Evolutionary conservation across 2,113 vertebrate species (phyloP), one percentile per base, ranked within the genome.

Genomic region (Siphamia tubifer): DNA sequence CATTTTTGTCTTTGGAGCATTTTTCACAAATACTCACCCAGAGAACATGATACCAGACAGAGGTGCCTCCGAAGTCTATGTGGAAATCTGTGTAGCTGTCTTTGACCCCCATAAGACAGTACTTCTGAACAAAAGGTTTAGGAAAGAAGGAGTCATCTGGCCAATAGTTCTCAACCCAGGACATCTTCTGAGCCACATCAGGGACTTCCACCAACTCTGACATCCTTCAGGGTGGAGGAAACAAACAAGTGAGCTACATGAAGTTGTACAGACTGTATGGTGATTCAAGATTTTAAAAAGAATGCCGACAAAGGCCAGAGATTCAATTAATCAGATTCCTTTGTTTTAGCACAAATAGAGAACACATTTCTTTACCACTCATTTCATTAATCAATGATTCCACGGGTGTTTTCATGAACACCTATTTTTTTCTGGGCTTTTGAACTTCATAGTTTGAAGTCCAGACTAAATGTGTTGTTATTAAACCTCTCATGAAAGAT

Each of bases 121-220:
- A 99, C 90, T 99, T 99, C 90, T 99, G 97, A 86, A 99, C 98
- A 84, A 98, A 99, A 47, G 98, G 98, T 77, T 98, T 99, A 58
- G 98, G 97, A 86, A 98, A 99, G 83, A 98, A 95, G 49, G 97
- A 98, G 84, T 99, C 97, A 35, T 98, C 96, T 1, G 98, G 97
- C 98, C 98, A 99, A 68, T 99, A 99, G 86, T 99, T 99, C 92
- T 99, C 98, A 19, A 99, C 98, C 98, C 98, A 99, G 3, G 98
- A 99, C 91, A 99, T 96, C 82, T 96, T 97, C 92, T 93, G 95
- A 63, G 96, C 96, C 77, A 99, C 95, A 42, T 97, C 96, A 36
- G 98, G 98, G 44, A 99, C 96, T 87, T 94, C 95, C 87, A 99
- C 98, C 89, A 96, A 82, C 84, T 96, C 92, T 8, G 98, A 94